phyloP scores from a whole-genome alignment of 2,797 vertebrate genomes.

The Notamacropus eugenii region DNA sequence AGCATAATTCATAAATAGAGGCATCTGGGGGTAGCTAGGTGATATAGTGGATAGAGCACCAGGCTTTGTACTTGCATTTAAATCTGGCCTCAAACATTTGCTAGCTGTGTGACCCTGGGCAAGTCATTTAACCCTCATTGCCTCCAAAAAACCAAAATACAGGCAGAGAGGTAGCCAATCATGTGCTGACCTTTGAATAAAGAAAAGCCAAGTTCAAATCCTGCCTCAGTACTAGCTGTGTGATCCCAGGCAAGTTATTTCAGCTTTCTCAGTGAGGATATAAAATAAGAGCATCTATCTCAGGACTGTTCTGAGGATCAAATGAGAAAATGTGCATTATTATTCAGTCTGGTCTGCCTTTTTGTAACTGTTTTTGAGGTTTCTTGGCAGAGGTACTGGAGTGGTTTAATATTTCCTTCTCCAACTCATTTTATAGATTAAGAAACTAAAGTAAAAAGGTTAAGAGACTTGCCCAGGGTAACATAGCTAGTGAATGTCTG shows the following conservation, averaged over 20 bases:
- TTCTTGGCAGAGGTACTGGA: not conserved
- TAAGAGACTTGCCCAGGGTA: not conserved
- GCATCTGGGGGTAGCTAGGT: not conserved
- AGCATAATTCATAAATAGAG: not conserved
- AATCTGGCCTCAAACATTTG: not conserved
- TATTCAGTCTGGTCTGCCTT: too few species aligned
- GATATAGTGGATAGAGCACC: too few species aligned
- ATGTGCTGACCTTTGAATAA: not conserved
- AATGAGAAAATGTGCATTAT: not conserved
- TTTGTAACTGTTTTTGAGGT: not conserved
- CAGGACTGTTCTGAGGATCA: not conserved
- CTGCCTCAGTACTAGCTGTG: not conserved
- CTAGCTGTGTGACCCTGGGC: not conserved
- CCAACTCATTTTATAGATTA: not conserved
- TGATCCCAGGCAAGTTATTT: not conserved
- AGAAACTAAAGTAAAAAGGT: not conserved
- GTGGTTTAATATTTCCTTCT: not conserved
- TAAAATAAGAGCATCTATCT: not conserved
- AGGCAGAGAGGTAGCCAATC: not conserved
- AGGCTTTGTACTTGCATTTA: not conserved
- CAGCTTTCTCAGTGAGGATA: not conserved
- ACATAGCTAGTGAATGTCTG: not conserved
- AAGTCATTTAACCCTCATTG: not conserved
- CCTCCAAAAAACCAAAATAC: not conserved
- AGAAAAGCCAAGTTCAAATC: not conserved